Evolutionary conservation across 2,797 vertebrate species (phyloP).

Genomic region (Cyprinodon diabolis): DNA sequence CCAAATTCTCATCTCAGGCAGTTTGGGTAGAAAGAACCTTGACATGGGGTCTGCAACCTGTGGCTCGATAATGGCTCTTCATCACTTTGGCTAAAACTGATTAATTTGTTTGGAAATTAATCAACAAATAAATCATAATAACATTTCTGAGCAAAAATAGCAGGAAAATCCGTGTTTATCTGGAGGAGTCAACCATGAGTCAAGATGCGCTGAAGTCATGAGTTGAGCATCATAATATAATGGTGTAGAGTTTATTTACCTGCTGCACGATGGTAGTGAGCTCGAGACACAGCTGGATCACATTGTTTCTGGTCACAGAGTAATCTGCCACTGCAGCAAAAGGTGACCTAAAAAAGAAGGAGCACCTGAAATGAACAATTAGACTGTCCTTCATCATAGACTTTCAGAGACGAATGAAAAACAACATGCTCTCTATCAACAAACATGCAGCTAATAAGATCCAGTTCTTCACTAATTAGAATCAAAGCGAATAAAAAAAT

Average conservation of each 20-base stretch:
- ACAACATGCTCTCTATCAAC: neutral
- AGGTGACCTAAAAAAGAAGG: slow-evolving; percentile 91
- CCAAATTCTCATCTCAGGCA: neutral
- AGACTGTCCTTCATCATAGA: slow-evolving; percentile 76
- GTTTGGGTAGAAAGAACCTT: too few relatives aligned
- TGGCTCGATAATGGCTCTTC: too few relatives aligned
- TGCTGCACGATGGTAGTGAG: slow-evolving; percentile 99
- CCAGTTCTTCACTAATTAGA: neutral
- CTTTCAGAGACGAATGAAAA: neutral
- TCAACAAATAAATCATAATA: too few relatives aligned
- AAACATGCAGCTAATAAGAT: neutral
- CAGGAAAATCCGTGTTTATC: neutral
- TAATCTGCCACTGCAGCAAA: slow-evolving; percentile 99
- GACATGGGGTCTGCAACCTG: too few relatives aligned
- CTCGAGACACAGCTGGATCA: slow-evolving; percentile 98
- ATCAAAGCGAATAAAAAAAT: neutral
- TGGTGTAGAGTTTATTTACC: slow-evolving; percentile 69
- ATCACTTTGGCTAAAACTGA: too few relatives aligned
- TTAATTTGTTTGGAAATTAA: too few relatives aligned
- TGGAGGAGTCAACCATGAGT: neutral
- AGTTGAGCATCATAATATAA: neutral
- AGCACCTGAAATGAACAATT: slow-evolving; percentile 85
- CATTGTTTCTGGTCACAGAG: slow-evolving; percentile 96
- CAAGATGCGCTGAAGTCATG: neutral
- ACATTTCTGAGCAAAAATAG: neutral